A percentile compares a stretch with the other conserved stretches of the same genome.
Evolutionary conservation across 1,140 invertebrate genomes (phyloP).

Genomic region (Notospermus geniculatus): DNA sequence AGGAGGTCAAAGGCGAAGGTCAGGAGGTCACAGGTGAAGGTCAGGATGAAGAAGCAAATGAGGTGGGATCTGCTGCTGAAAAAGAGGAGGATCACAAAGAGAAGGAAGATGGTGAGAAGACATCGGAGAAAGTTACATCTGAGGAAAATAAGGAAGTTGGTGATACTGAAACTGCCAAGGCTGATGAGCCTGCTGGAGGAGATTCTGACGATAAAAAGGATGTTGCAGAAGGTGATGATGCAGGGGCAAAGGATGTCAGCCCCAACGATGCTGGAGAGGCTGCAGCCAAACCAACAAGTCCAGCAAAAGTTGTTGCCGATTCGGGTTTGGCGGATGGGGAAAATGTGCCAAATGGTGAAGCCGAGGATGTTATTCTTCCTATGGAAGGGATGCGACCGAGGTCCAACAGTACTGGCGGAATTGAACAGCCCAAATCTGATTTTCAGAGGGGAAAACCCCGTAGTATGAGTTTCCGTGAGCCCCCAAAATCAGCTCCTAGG

Average conservation of each 20-base stretch:
- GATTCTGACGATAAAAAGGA: conserved; percentile 13
- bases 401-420: no score
- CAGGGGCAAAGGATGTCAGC: conserved; percentile 11
- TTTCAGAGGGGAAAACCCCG: no score
- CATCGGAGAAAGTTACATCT: background rate
- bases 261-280: no score
- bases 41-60: conserved; percentile 12
- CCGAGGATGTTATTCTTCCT: no score
- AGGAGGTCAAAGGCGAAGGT: conserved; percentile 2
- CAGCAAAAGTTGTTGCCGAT: no score
- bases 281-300: no score
- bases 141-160: conserved; percentile 22
- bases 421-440: no score
- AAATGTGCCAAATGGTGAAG: no score
- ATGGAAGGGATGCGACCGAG: no score
- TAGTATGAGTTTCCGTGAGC: conserved; percentile 2
- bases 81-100: background rate
- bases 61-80: conserved; percentile 10
- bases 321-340: no score
- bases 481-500: conserved; percentile 45
- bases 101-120: background rate
- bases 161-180: conserved; percentile 16
- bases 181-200: conserved; percentile 5
- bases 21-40: conserved; percentile 15
- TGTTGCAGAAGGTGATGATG: conserved; percentile 9